Evolutionary conservation across 2,113 vertebrate species (phyloP), one percentile per base, ranked within the genome.

Genomic region (Nothocercus nigrocapillus): DNA sequence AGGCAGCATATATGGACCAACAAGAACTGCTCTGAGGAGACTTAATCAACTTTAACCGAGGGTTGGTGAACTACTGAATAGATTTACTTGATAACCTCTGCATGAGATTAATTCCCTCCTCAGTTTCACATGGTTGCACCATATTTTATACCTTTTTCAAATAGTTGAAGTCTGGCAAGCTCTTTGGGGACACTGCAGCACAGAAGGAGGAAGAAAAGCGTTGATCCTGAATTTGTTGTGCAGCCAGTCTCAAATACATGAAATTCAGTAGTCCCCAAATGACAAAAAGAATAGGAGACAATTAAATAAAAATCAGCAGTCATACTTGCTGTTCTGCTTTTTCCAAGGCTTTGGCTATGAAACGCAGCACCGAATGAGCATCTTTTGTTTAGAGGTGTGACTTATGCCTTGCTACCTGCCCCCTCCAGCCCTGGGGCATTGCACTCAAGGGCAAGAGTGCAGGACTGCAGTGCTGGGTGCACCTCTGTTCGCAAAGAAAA

Each of bases 271-370:
- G 79, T 87, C 82, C 77, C 25, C 56, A 77, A 82, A 61, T 64
- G 66, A 42, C 1, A 64, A 90, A 30, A 89, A 94, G 85, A 51
- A 64, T 85, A 95, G 76, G 59, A 94, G 70, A 82, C 56, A 87
- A 94, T 88, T 93, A 91, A 95, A 94, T 13, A 91, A 86, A 96
- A 95, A 97, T 94, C 96, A 94, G 76, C 91, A 66, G 94, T 68
- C 68, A 68, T 34, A 42, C 75, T 82, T 82, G 72, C 85, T 47
- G 27, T 74, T 92, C 73, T 74, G 80, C 64, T 85, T 92, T 88
- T 92, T 89, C 83, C 66, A 67, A 40, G 64, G 56, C 68, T 94
- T 90, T 72, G 85, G 89, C 88, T 89, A 69, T 89, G 93, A 92
- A 94, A 85, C 11, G 20, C 25, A 87, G 62, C 56, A 74, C 44